Evolutionary conservation across 2,113 vertebrate genomes (phyloP).

Genomic region (Ciconia maguari): DNA sequence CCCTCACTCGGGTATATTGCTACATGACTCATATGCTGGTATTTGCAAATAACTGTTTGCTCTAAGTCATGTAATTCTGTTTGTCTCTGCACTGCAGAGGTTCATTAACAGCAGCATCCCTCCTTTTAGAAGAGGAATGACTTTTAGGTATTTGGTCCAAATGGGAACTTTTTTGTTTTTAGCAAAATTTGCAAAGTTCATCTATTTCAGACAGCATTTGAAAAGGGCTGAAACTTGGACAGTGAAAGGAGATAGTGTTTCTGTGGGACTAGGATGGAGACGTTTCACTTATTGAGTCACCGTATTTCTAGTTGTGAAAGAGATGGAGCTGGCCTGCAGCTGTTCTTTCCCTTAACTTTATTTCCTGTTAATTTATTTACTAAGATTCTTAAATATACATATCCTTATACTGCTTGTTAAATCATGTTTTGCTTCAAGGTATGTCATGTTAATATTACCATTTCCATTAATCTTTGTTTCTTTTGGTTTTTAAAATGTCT

Average conservation of each 20-base stretch:
- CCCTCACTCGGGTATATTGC: background rate
- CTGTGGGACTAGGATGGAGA: background rate
- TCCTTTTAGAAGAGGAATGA: background rate
- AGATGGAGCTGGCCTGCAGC: background rate
- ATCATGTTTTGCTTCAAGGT: background rate
- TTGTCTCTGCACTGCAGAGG: background rate
- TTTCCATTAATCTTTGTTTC: background rate
- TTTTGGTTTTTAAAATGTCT: background rate
- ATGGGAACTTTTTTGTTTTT: background rate
- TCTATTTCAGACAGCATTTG: background rate
- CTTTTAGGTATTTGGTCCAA: background rate
- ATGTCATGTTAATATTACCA: background rate
- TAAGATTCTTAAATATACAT: background rate
- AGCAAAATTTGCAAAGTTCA: background rate
- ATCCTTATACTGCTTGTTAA: background rate
- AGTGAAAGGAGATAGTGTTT: background rate
- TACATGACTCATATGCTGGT: background rate
- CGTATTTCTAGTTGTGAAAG: background rate
- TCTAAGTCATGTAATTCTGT: background rate
- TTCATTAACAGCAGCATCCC: background rate
- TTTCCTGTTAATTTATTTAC: background rate
- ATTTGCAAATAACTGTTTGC: background rate
- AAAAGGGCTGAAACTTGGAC: background rate
- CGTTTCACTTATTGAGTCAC: background rate
- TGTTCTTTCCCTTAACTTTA: background rate